Percentiles rank a stretch among this genome's conserved stretches.
Conservation (phyloP, 2,888 invertebrate species). For the Agriopis aurantiaria region DNA sequence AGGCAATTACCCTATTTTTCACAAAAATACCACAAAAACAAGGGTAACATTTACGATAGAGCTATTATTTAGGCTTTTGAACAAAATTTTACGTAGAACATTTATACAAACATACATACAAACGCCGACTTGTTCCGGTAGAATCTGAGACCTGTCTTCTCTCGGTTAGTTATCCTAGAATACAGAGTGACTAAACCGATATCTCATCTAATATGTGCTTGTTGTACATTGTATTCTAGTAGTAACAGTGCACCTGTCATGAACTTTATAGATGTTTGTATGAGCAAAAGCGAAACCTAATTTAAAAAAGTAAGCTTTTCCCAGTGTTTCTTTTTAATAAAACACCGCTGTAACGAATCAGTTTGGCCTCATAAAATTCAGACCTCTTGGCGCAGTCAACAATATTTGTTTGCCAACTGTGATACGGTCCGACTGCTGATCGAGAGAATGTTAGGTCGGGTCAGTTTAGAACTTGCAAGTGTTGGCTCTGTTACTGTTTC, state of each 20-base stretch:
- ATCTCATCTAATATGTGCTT: not conserved
- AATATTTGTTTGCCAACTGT: constrained; percentile 46
- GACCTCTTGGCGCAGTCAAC: constrained; percentile 43
- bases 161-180: not conserved
- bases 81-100: no score
- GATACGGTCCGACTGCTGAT: constrained; percentile 30
- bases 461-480: constrained; percentile 13
- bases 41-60: no score
- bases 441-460: constrained; percentile 13
- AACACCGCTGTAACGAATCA: constrained; percentile 37
- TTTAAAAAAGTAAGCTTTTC: constrained; percentile 38
- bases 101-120: no score
- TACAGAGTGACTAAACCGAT: not conserved
- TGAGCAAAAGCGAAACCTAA: constrained; percentile 13
- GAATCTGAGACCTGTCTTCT: no score
- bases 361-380: constrained; percentile 41
- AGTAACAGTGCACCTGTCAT: not conserved
- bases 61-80: no score
- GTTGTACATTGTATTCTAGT: not conserved
- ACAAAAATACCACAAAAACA: no score
- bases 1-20: no score
- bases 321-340: constrained; percentile 30
- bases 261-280: not conserved
- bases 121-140: no score
- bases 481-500: constrained; percentile 10